A percentile compares a stretch with the other conserved stretches of the same genome.
These are phyloP conservation scores for Cryptophagus acutangulus DNA, from an alignment of 2,888 invertebrate species.

Conservation along the genomic window DNA sequence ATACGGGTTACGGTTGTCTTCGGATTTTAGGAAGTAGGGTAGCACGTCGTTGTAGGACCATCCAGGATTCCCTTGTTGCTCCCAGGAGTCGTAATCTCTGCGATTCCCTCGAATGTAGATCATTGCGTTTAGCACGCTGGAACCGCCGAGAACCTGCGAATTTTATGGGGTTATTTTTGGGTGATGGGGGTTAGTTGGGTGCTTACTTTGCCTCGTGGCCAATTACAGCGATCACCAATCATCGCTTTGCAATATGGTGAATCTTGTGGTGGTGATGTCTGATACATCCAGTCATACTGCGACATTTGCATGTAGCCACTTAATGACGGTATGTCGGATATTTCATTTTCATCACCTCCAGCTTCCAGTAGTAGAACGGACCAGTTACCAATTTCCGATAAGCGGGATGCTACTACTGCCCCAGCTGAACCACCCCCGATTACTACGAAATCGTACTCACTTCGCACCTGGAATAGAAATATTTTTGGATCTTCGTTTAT, in stretches of 20 bases:
- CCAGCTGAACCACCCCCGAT: constrained; percentile 88
- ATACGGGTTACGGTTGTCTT: constrained; percentile 83
- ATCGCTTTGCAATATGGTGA: constrained; percentile 82
- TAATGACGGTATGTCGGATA: constrained; percentile 80
- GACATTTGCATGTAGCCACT: constrained; percentile 81
- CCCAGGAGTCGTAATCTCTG: constrained; percentile 85
- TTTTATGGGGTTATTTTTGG: not conserved
- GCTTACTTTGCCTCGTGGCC: constrained; percentile 83
- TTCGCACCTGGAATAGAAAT: constrained; percentile 56
- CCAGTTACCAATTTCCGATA: constrained; percentile 78
- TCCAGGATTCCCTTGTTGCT: constrained; percentile 72
- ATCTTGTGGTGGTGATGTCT: constrained; percentile 73
- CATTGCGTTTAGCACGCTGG: constrained; percentile 87
- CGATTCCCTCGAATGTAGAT: constrained; percentile 84
- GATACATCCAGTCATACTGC: constrained; percentile 88
- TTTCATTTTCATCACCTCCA: constrained; percentile 82
- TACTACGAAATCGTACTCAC: constrained; percentile 81
- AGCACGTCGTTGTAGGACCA: constrained; percentile 81
- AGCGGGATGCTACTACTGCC: constrained; percentile 78
- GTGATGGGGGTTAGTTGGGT: constrained; percentile 5
- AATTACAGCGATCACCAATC: constrained; percentile 82
- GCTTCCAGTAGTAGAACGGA: constrained; percentile 79
- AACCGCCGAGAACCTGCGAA: constrained; percentile 66
- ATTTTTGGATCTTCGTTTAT: not conserved
- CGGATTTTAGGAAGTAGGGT: constrained; percentile 81